These are phyloP conservation scores for Terebella lapidaria DNA, from an alignment of 2,888 invertebrate genomes.

Conservation along the genomic window DNA sequence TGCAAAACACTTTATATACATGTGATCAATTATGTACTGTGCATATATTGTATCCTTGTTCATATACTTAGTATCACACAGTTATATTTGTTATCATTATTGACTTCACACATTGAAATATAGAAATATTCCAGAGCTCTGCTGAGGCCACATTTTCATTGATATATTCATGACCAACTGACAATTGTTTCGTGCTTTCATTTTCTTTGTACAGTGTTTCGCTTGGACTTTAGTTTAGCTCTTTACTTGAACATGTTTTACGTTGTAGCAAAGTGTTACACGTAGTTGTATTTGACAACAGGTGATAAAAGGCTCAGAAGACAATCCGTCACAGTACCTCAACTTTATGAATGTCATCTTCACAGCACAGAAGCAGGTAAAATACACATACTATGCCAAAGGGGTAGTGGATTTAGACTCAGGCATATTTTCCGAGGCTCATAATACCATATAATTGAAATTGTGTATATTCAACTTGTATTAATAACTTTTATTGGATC, in stretches of 20 bases:
- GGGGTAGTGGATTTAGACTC: no score
- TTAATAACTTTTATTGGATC: background rate
- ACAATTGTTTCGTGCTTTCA: no score
- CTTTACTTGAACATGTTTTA: background rate
- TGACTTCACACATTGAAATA: no score
- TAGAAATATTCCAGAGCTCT: no score
- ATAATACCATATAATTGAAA: background rate
- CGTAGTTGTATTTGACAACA: slow-evolving; percentile 6
- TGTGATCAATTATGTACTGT: no score
- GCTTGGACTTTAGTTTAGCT: background rate
- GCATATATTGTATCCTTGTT: no score
- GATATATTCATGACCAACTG: no score
- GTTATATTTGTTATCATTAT: no score
- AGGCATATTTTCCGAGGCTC: background rate
- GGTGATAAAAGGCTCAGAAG: slow-evolving; percentile 76
- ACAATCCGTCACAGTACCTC: slow-evolving; percentile 79
- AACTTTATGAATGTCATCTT: slow-evolving; percentile 98
- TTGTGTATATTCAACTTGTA: background rate
- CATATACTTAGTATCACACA: no score
- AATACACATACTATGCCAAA: no score
- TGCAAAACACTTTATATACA: background rate
- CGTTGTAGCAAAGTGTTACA: background rate
- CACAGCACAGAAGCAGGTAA: slow-evolving; percentile 74
- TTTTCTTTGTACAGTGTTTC: no score
- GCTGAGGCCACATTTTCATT: no score